phyloP scores from a whole-genome alignment of 2,797 vertebrate genomes.

The Sebastes hopkinsi region DNA sequence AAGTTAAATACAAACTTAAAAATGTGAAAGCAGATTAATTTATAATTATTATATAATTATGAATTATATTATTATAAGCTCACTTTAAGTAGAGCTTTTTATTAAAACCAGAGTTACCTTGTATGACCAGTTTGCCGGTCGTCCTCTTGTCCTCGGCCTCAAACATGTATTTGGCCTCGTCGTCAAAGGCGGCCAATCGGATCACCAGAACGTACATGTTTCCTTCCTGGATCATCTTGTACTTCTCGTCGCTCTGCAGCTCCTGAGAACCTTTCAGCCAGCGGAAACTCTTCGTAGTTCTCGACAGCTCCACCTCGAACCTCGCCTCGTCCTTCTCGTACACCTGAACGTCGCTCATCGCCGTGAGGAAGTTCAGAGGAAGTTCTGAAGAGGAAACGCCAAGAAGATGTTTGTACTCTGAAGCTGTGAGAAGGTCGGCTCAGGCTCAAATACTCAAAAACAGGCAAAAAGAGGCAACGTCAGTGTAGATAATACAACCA shows the following conservation, averaged over 20 bases:
- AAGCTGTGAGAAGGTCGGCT: too few relatives aligned
- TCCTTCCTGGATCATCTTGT: conserved; percentile 86
- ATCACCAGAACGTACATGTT: conserved; percentile 87
- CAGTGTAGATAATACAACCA: not conserved
- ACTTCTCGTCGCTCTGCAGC: conserved; percentile 86
- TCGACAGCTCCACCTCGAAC: conserved; percentile 94
- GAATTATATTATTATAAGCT: too few relatives aligned
- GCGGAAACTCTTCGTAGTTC: conserved; percentile 89
- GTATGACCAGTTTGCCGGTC: conserved; percentile 90
- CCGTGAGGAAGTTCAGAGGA: conserved; percentile 92
- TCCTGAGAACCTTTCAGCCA: conserved; percentile 96
- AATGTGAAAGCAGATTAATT: not conserved
- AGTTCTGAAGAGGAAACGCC: conserved; percentile 82
- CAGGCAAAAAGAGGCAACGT: not conserved
- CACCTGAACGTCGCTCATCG: conserved; percentile 91
- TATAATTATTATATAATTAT: too few relatives aligned
- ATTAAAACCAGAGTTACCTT: conserved; percentile 69
- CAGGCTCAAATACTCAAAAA: not conserved
- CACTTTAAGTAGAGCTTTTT: not conserved
- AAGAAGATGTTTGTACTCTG: not conserved
- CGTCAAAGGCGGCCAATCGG: conserved; percentile 90
- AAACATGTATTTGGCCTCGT: conserved; percentile 97
- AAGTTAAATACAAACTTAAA: not conserved
- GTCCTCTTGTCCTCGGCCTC: conserved; percentile 97
- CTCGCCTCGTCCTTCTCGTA: conserved; percentile 96